Evolutionary conservation across 2,113 vertebrate species (phyloP).

Genomic region (Phaethornis superciliosus): DNA sequence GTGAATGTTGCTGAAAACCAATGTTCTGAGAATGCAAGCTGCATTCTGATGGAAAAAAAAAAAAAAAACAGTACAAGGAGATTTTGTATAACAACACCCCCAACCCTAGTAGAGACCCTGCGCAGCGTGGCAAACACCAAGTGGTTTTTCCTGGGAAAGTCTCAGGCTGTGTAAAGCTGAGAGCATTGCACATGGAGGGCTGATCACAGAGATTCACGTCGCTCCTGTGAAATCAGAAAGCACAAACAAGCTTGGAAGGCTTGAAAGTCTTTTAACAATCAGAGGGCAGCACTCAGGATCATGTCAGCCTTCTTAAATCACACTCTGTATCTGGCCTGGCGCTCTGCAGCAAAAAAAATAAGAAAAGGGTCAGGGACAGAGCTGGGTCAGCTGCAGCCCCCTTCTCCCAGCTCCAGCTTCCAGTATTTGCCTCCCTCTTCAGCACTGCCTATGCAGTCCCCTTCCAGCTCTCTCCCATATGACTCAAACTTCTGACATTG

Average conservation of each 20-base stretch:
- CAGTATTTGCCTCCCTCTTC: background rate
- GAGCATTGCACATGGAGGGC: background rate
- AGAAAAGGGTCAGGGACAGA: background rate
- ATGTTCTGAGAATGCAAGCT: background rate
- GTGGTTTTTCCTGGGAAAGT: background rate
- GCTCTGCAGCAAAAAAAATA: background rate
- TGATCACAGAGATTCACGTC: background rate
- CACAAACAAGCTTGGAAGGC: background rate
- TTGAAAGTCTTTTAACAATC: background rate
- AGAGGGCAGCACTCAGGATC: background rate
- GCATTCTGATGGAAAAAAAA: background rate
- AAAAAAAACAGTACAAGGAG: background rate
- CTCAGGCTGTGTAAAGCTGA: constrained; percentile 6
- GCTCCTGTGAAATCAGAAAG: background rate
- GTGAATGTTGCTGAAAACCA: background rate
- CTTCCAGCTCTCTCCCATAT: background rate
- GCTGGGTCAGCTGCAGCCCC: background rate
- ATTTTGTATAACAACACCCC: background rate
- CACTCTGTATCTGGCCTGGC: background rate
- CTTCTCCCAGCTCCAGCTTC: background rate
- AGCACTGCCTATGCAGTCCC: background rate
- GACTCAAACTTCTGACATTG: background rate
- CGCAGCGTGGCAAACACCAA: background rate
- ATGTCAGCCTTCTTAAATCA: background rate
- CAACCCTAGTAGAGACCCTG: background rate